Conservation (phyloP, 53 echinoderm and acorn worm species). For the Actinopyga echinites region DNA sequence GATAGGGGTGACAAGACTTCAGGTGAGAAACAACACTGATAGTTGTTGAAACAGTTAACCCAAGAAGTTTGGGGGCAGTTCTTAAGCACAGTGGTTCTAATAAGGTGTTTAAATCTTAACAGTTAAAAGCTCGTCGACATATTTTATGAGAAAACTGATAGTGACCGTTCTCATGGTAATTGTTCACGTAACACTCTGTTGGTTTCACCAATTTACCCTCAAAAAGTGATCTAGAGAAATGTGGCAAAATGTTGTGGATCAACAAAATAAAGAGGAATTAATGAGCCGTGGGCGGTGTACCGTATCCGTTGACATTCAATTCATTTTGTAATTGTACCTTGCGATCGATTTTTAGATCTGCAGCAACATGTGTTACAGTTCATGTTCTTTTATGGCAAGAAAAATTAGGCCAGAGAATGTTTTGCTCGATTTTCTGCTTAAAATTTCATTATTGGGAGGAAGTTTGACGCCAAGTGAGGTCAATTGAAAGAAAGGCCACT, state of each 20-base stretch:
- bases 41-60: too few relatives aligned
- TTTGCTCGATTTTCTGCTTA: background rate
- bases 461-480: too few relatives aligned
- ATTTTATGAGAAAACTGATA: conserved; percentile 14
- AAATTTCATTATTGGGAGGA: background rate
- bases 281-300: conserved; percentile 9
- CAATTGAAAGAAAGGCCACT: too few relatives aligned
- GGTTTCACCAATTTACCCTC: conserved; percentile 5
- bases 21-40: too few relatives aligned
- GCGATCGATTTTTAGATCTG: conserved; percentile 28
- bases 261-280: conserved; percentile 14
- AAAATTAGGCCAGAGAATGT: conserved; percentile 37
- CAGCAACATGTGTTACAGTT: conserved; percentile 35
- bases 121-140: background rate
- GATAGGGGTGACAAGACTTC: too few relatives aligned
- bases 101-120: background rate
- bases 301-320: conserved; percentile 23
- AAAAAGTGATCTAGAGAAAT: conserved; percentile 3
- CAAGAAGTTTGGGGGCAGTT: too few relatives aligned
- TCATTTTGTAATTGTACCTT: conserved; percentile 24
- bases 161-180: background rate
- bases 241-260: conserved; percentile 18
- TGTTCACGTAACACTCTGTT: too few relatives aligned
- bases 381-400: conserved; percentile 8
- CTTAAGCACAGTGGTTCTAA: too few relatives aligned